Percentiles rank a stretch among this genome's conserved stretches.
phyloP scores from a whole-genome alignment of 2,113 vertebrate species.

The Orcinus orca region DNA sequence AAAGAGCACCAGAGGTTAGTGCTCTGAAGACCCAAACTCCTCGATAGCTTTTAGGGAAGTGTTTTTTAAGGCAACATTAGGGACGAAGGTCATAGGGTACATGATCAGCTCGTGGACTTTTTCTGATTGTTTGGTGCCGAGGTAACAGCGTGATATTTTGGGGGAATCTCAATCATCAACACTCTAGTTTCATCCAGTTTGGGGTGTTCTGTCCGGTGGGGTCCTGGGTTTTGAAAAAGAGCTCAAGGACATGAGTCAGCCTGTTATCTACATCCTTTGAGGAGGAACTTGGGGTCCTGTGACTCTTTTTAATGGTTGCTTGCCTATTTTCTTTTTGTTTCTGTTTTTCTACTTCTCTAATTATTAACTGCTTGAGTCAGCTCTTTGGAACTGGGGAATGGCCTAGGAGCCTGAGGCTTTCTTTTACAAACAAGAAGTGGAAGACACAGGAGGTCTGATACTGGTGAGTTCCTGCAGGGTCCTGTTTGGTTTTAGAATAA shows the following conservation, averaged over 20 bases:
- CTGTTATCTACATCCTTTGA: background rate
- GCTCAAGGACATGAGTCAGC: background rate
- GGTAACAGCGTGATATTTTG: background rate
- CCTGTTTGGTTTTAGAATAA: background rate
- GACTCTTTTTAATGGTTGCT: background rate
- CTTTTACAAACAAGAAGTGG: background rate
- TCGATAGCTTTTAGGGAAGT: too few species aligned
- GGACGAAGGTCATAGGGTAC: background rate
- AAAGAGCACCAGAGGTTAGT: too few species aligned
- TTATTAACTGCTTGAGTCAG: background rate
- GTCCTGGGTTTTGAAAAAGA: background rate
- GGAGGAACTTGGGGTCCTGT: background rate
- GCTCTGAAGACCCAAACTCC: too few species aligned
- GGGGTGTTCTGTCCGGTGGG: background rate
- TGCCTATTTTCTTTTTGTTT: background rate
- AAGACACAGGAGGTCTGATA: background rate
- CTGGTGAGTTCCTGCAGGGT: background rate
- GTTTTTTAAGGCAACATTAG: background rate
- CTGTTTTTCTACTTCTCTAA: background rate
- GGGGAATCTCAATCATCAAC: background rate
- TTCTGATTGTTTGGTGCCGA: background rate
- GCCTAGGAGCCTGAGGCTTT: background rate
- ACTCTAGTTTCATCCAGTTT: background rate
- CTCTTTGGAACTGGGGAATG: background rate
- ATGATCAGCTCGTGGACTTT: background rate